Evolutionary conservation across 2,797 vertebrate species (phyloP), one percentile per base, ranked within the genome.

Genomic region (Ctenosaura bakeri): DNA sequence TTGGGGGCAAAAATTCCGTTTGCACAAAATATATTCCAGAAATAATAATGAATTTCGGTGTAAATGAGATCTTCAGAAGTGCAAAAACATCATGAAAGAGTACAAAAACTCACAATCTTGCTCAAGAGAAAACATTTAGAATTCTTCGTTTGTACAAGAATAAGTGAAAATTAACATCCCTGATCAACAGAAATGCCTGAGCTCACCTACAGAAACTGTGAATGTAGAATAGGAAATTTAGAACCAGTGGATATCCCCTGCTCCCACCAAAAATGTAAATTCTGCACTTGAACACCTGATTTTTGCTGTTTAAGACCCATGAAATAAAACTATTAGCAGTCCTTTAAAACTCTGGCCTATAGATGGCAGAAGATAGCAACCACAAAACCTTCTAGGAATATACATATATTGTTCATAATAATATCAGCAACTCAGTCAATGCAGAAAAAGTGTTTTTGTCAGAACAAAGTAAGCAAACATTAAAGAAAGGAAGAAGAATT

Each of bases 361-460:
- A 97, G 97, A 88, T 96, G 96, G 96, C 95, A 95, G 74, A 94
- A 93, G 91, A 95, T 84, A 95, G 82, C 88, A 74, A 91, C 59
- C 87, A 81, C 46, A 5, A 79, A 2, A 8, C 1, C 10, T 94
- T 79, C 50, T 32, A 62, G 80, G 80, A 91, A 91, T 80, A 86
- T 18, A 50, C 62, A 50, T 52, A 50, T 76, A 3, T 5, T 76
- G 4, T 66, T 64, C 18, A 42, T 56, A 83, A 38, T 76, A 66
- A 5, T 80, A n/a, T 73, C 71, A 77, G 4, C 6, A 52, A 84
- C 42, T 18, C 10, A 24, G 18, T 32, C 9, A 73, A 81, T 26
- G 26, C 38, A 59, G 29, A 71, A 80, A 86, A 2, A 14, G 76
- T 26, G 59, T 14, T 59, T 85, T 42, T 56, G 6, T 38, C 71